Conservation (phyloP, 1,140 invertebrate genomes). For the Drosophila pseudoobscura region DNA sequence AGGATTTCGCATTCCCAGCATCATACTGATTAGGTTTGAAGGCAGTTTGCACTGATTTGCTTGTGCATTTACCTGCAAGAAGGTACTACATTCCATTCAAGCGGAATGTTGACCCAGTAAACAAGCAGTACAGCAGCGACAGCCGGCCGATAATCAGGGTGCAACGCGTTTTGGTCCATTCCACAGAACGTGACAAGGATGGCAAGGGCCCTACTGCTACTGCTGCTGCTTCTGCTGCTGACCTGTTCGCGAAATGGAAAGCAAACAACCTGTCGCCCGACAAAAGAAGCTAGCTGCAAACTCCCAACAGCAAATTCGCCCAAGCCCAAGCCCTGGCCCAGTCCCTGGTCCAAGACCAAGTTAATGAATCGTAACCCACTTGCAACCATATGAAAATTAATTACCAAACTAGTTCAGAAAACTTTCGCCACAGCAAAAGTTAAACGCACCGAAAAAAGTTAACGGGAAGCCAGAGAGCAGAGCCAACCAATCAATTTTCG, state of each 20-base stretch:
- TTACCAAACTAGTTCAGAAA: slow-evolving; percentile 24
- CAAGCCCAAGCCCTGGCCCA: no score
- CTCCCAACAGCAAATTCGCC: not conserved
- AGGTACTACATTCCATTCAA: slow-evolving; percentile 40
- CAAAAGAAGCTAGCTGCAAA: slow-evolving; percentile 3
- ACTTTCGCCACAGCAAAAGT: not conserved
- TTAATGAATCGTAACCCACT: slow-evolving; percentile 52
- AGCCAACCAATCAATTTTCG: slow-evolving; percentile 48
- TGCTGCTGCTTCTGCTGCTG: slow-evolving; percentile 2
- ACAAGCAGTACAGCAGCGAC: slow-evolving; percentile 29
- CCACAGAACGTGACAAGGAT: slow-evolving; percentile 51
- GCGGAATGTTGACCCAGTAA: slow-evolving; percentile 57
- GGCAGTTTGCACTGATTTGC: slow-evolving; percentile 2
- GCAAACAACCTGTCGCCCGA: slow-evolving; percentile 14
- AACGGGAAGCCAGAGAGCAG: not conserved
- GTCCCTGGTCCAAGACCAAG: not conserved
- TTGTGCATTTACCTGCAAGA: no score
- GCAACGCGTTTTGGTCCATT: no score
- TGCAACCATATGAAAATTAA: slow-evolving; percentile 57
- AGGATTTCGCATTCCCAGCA: no score
- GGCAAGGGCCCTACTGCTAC: slow-evolving; percentile 30
- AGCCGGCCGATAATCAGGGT: slow-evolving; percentile 7
- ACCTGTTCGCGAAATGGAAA: slow-evolving; percentile 46
- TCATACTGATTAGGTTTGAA: slow-evolving; percentile 14
- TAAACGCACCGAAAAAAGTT: slow-evolving; percentile 8